Base-by-base conservation (phyloP, 2,888 invertebrate species). In the Falcaria lacertinaria region DNA sequence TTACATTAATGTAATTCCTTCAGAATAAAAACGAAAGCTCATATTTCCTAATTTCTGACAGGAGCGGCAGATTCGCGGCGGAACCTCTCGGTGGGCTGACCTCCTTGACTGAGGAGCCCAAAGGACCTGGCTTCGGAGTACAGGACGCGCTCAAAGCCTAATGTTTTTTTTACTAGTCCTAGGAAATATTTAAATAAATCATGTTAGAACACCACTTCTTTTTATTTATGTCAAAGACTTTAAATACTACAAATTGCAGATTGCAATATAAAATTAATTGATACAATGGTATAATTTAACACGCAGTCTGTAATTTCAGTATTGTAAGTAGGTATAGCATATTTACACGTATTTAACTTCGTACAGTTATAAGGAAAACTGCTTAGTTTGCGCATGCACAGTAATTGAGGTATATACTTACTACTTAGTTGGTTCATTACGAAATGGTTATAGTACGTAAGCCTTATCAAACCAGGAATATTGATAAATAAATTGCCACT, bases 51-150 rank as follows among this genome's bases (percentile, higher is more conserved):
- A 15, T 57, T 63, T 52, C 28, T 77, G 80, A 16, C 64, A 94
- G 96, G 73, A 97, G 92, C 77, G 97, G 98, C 25, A 92, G 99
- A 64, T 97, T 94, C 82, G 97, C 98, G 0, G 92, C 96, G 13
- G 99, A 99, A 79, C 99, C 99, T 0, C 90, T 93, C 17, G 95
- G 94, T 19, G 95, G 95, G 4, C 91, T 97, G 8, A 98, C 99
- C 0, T 96, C 96, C 0, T 89, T 99, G 28, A 95, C 91, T 14
- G 93, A 94, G 60, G 94, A 96, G 52, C 99, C 98, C 5, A 94
- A 94, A 44, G 98, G 97, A 6, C 97, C 98, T 13, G 99, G 98
- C 16, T 98, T 95, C 77, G 95, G 95, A 25, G 86, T 98, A 41
- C 94, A 97, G 69, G 84, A 79, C 28, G 70, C 62, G 3, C 64